Conservation (phyloP, 92 coral and sea anemone genomes). For the Heteractis magnifica region DNA sequence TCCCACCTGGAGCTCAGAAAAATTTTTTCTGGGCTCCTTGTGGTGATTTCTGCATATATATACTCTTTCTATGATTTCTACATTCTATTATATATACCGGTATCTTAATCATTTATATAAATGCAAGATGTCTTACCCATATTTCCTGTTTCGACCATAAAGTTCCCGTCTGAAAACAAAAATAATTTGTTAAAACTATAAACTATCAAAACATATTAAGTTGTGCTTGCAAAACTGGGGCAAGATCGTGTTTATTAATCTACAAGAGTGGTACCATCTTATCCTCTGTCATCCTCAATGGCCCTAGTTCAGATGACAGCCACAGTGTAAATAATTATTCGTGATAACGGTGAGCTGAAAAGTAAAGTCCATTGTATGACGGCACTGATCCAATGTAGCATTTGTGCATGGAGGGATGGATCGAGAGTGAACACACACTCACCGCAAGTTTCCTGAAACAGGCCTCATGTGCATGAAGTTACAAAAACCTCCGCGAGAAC, state of each 20-base stretch:
- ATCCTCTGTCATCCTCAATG: not conserved
- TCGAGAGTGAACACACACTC: conserved; percentile 43
- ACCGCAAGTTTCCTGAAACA: conserved; percentile 92
- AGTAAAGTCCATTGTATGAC: not conserved
- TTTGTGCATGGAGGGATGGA: conserved; percentile 1
- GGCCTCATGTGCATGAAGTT: conserved; percentile 99
- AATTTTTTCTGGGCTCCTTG: no score
- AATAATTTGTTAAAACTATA: not conserved
- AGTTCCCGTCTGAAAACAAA: conserved; percentile 79
- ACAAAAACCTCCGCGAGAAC: conserved; percentile 96
- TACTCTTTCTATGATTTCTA: no score
- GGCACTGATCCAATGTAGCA: not conserved
- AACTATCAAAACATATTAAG: not conserved
- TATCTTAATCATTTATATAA: no score
- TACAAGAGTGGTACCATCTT: no score
- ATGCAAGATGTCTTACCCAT: conserved; percentile 46
- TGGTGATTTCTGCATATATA: no score
- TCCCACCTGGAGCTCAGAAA: no score
- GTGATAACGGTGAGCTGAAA: not conserved
- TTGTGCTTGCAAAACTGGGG: not conserved
- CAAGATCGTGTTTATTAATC: no score
- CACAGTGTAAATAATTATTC: not conserved
- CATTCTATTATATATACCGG: no score
- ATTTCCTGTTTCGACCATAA: conserved; percentile 85
- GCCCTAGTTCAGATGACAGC: not conserved